Evolutionary conservation across 2,888 invertebrate genomes (phyloP).

Genomic region (Yponomeuta malinellus): DNA sequence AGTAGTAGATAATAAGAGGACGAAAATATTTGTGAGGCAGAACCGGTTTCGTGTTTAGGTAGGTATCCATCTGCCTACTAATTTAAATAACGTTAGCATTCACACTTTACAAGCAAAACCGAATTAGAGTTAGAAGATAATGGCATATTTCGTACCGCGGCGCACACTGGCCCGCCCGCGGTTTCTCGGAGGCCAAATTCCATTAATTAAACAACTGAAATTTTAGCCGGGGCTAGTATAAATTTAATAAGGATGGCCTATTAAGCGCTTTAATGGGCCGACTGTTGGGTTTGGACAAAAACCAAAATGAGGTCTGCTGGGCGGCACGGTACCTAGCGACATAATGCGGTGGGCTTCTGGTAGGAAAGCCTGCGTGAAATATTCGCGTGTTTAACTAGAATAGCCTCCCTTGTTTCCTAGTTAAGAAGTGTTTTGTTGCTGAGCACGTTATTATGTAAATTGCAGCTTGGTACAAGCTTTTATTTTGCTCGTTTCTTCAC

Average conservation of each 20-base stretch:
- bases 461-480: not conserved
- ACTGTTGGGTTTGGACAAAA: conserved; percentile 68
- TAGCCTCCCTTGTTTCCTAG: not conserved
- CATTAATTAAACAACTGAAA: conserved; percentile 72
- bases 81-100: not conserved
- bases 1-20: not conserved
- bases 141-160: conserved; percentile 48
- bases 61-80: not conserved
- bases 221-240: conserved; percentile 68
- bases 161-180: conserved; percentile 51
- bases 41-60: not conserved
- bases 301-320: conserved; percentile 58
- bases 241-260: conserved; percentile 71
- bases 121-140: conserved; percentile 25
- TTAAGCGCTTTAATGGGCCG: conserved; percentile 59
- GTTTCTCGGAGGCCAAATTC: conserved; percentile 59
- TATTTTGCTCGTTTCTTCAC: not conserved
- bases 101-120: not conserved
- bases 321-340: conserved; percentile 20
- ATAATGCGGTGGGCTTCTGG: conserved; percentile 21
- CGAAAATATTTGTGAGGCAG: not conserved
- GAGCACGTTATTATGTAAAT: not conserved
- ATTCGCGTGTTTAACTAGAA: conserved; percentile 8
- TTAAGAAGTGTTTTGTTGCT: not conserved
- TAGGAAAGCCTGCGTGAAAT: conserved; percentile 16